phyloP scores from a whole-genome alignment of 2,113 vertebrate species.

The Dicerorhinus sumatrensis region DNA sequence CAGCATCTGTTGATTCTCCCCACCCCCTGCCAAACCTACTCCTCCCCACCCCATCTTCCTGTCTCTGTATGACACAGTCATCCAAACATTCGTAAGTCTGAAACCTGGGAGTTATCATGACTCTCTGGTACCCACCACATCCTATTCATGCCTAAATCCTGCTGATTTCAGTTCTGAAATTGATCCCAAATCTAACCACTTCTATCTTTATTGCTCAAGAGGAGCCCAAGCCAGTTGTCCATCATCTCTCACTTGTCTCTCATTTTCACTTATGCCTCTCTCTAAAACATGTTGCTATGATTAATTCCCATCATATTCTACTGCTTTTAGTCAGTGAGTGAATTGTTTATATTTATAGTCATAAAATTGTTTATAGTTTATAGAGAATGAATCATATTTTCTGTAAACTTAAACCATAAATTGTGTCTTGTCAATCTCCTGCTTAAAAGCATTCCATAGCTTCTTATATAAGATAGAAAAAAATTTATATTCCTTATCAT shows the following conservation, averaged over 20 bases:
- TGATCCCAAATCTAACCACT: background rate
- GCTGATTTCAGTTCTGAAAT: background rate
- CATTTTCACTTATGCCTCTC: background rate
- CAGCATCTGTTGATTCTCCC: background rate
- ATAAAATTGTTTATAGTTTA: background rate
- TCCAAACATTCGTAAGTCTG: background rate
- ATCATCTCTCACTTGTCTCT: background rate
- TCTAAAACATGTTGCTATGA: background rate
- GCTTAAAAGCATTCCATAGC: background rate
- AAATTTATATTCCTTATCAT: background rate
- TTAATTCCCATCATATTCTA: constrained; percentile 11
- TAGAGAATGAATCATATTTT: background rate
- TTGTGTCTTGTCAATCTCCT: background rate
- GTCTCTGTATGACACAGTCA: background rate
- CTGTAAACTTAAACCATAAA: background rate
- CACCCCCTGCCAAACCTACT: background rate
- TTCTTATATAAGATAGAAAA: background rate
- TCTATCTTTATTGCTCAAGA: background rate
- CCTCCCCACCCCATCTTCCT: background rate
- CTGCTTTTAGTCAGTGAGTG: background rate
- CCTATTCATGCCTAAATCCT: background rate
- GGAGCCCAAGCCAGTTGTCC: background rate
- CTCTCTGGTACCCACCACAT: background rate
- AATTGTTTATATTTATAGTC: constrained; percentile 11
- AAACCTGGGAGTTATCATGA: background rate